phyloP scores from a whole-genome alignment of 2,797 vertebrate species.

The Lophotriccus pileatus region DNA sequence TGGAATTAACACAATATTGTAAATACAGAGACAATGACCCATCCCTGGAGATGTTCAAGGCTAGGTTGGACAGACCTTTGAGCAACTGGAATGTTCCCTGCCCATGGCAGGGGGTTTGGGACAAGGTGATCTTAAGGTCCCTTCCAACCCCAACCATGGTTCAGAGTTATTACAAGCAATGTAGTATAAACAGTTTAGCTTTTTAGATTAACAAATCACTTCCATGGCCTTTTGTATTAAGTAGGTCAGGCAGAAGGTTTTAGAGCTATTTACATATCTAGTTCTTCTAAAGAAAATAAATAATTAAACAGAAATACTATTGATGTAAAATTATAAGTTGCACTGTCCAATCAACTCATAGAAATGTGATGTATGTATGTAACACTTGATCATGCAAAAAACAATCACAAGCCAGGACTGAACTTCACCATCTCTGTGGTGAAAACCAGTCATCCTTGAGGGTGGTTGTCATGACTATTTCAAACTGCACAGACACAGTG shows the following conservation, averaged over 20 bases:
- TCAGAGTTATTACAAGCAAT: neutral
- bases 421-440: neutral
- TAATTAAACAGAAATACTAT: neutral
- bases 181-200: neutral
- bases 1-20: neutral
- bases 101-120: neutral
- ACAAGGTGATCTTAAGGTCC: neutral
- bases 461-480: neutral
- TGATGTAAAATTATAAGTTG: neutral
- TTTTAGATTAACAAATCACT: neutral
- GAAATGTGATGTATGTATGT: neutral
- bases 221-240: neutral
- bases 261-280: rapidly evolving
- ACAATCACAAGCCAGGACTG: neutral
- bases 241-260: neutral
- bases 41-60: neutral
- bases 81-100: neutral
- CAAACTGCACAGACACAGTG: neutral
- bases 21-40: neutral
- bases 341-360: neutral
- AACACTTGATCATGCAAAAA: neutral
- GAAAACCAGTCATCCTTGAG: neutral
- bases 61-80: rapidly evolving
- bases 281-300: neutral
- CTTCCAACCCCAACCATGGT: neutral